These are phyloP conservation scores for Drosophila rufa DNA, from an alignment of 1,140 invertebrate species.

Conservation along the genomic window DNA sequence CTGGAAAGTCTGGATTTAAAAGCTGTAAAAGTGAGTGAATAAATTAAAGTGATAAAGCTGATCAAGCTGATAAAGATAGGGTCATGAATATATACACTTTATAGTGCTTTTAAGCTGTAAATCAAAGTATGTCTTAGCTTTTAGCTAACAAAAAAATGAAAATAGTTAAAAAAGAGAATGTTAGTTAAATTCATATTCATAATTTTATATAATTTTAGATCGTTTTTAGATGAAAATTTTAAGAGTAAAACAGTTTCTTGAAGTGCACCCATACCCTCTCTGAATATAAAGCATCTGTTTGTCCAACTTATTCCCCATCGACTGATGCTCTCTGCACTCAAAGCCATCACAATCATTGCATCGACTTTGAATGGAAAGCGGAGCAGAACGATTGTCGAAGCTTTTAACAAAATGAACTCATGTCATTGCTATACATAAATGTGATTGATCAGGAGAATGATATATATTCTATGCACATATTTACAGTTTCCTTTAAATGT, in stretches of 20 bases:
- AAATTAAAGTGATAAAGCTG: no score
- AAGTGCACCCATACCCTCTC: background rate
- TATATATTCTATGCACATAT: background rate
- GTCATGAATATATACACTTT: background rate
- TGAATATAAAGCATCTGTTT: slow-evolving; percentile 7
- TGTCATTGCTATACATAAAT: slow-evolving; percentile 8
- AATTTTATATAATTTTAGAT: no score
- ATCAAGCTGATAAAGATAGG: background rate
- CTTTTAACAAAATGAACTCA: slow-evolving; percentile 47
- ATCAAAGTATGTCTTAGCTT: no score
- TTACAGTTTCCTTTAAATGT: slow-evolving; percentile 3
- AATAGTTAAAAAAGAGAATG: no score
- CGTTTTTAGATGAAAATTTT: background rate
- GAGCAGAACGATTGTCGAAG: slow-evolving; percentile 33
- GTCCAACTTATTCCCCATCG: slow-evolving; percentile 10
- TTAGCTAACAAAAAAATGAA: no score
- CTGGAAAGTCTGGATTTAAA: no score
- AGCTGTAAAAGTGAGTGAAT: no score
- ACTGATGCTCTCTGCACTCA: slow-evolving; percentile 18
- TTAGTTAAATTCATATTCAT: no score
- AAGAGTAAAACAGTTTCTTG: no score
- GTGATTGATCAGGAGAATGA: slow-evolving; percentile 11
- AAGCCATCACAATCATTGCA: slow-evolving; percentile 38
- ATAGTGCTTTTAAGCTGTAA: no score
- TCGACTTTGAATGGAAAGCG: slow-evolving; percentile 1